Evolutionary conservation across 1,140 invertebrate genomes (phyloP).

Genomic region (Lysiphlebus fabarum): DNA sequence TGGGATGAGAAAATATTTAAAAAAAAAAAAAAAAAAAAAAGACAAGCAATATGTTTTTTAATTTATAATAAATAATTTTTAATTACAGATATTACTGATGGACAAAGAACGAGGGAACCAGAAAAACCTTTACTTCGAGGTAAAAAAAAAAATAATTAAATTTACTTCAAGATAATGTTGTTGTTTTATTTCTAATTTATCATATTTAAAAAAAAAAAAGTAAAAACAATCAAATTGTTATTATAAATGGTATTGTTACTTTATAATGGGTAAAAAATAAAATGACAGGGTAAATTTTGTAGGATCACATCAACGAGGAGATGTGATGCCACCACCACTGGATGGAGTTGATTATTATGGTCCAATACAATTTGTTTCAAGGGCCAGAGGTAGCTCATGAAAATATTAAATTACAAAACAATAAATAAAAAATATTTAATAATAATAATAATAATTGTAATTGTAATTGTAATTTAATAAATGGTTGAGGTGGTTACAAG

Average conservation of each 20-base stretch:
- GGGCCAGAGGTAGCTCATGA: conserved; percentile 35
- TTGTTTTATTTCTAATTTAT: too few relatives aligned
- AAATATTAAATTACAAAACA: too few relatives aligned
- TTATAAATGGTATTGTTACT: too few relatives aligned
- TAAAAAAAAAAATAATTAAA: too few relatives aligned
- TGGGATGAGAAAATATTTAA: conserved; percentile 15
- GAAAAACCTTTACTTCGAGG: neutral
- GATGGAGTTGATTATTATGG: conserved; percentile 34
- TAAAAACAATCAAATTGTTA: neutral
- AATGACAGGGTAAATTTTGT: conserved; percentile 34
- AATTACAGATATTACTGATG: neutral
- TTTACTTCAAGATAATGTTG: too few relatives aligned
- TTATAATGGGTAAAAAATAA: conserved; percentile 16
- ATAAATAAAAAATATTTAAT: conserved; percentile 14
- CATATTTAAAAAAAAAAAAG: neutral
- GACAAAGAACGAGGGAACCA: neutral
- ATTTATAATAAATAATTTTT: neutral
- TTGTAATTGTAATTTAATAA: conserved; percentile 16
- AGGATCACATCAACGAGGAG: conserved; percentile 37
- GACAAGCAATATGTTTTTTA: too few relatives aligned
- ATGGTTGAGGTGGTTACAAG: conserved; percentile 22
- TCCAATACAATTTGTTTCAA: conserved; percentile 28
- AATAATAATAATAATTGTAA: too few relatives aligned
- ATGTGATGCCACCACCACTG: conserved; percentile 34
- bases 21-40: too few relatives aligned